Evolutionary conservation across 37 sponge, comb jelly and placozoan species (phyloP).

Genomic region (Haliclona indistincta): DNA sequence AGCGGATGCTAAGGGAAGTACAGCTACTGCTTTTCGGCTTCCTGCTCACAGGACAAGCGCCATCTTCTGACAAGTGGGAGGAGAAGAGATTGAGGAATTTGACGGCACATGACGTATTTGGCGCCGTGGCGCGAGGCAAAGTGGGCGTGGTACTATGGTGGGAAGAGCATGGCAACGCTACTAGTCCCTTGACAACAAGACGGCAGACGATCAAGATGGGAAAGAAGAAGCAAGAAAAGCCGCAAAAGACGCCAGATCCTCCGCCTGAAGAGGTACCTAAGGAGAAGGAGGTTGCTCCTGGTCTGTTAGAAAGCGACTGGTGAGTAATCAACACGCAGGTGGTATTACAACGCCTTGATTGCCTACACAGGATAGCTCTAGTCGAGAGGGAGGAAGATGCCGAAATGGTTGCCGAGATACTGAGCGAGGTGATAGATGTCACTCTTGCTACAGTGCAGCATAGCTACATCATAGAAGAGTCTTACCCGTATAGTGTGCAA

Average conservation of each 20-base stretch:
- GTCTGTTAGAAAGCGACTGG: conserved; percentile 60
- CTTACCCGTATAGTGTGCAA: conserved; percentile 48
- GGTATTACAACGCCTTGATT: not conserved
- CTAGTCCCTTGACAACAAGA: not conserved
- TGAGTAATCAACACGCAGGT: not conserved
- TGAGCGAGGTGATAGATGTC: conserved; percentile 45
- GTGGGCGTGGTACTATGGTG: too few relatives aligned
- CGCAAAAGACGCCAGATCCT: not conserved
- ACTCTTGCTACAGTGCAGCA: conserved; percentile 39
- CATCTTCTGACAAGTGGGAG: too few relatives aligned
- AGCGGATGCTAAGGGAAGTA: too few relatives aligned
- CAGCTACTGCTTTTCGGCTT: too few relatives aligned
- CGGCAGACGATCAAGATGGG: conserved; percentile 20
- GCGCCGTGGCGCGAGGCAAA: too few relatives aligned
- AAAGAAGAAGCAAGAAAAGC: conserved; percentile 13
- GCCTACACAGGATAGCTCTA: conserved; percentile 26
- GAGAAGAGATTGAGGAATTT: too few relatives aligned
- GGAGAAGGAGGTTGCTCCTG: conserved; percentile 54
- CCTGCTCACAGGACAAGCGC: too few relatives aligned
- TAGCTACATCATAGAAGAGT: conserved; percentile 34
- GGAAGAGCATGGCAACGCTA: conserved; percentile 17
- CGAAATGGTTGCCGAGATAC: conserved; percentile 31
- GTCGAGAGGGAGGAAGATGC: conserved; percentile 33
- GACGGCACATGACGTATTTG: too few relatives aligned
- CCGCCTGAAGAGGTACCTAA: not conserved